These are phyloP conservation scores for Drosophila affinis DNA, from an alignment of 2,888 invertebrate genomes.

Conservation along the genomic window DNA sequence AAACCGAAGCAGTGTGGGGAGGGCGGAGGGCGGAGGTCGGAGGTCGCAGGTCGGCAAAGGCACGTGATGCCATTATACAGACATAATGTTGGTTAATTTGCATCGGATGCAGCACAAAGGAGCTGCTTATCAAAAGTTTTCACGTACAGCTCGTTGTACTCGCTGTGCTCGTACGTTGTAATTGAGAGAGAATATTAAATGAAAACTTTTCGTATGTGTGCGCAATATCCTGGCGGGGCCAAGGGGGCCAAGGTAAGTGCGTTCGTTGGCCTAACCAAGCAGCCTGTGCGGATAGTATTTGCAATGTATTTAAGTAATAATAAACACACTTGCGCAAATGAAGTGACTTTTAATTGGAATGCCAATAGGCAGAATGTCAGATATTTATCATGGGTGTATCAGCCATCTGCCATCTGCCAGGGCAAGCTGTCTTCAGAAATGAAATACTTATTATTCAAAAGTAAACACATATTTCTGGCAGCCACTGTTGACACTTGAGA, in stretches of 20 bases:
- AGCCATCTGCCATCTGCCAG: not conserved
- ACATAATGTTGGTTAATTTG: slow-evolving; percentile 54
- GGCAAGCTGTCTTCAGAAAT: slow-evolving; percentile 2
- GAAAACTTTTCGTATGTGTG: slow-evolving; percentile 1
- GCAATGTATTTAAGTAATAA: slow-evolving; percentile 1
- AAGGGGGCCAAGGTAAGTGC: not conserved
- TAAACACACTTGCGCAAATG: not conserved
- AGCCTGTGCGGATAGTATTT: not conserved
- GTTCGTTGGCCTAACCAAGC: too few species aligned
- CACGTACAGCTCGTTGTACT: not conserved
- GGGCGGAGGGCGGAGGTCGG: not conserved
- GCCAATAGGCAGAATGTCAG: not conserved
- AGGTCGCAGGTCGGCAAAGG: slow-evolving; percentile 15
- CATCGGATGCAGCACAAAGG: slow-evolving; percentile 16
- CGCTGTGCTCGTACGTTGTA: slow-evolving; percentile 7
- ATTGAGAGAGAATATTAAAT: not conserved
- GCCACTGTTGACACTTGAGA: slow-evolving; percentile 47
- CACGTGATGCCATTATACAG: slow-evolving; percentile 55
- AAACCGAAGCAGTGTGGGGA: not conserved
- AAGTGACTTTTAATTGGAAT: not conserved
- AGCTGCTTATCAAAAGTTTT: slow-evolving; percentile 7
- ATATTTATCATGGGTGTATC: not conserved
- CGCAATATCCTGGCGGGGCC: not conserved
- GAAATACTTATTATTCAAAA: slow-evolving; percentile 25
- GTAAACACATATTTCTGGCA: slow-evolving; percentile 8